Conservation (phyloP, 2,888 invertebrate genomes). For the Chloroclysta siterata region DNA sequence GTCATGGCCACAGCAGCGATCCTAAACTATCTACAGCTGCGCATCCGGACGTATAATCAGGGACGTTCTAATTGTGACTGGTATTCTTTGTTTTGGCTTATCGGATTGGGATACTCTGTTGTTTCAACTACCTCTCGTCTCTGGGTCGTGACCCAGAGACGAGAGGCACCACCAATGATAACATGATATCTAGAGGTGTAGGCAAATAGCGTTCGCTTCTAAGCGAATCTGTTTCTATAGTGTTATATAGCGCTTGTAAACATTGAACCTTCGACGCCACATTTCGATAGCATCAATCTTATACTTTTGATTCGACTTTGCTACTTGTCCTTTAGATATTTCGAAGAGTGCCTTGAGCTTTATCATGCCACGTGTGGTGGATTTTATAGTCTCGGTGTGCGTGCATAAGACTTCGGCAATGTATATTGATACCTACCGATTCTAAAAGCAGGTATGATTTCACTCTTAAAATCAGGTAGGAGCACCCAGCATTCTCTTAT, state of each 20-base stretch:
- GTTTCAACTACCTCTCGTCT: neutral
- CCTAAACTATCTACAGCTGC: slow-evolving; percentile 6
- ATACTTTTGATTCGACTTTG: neutral
- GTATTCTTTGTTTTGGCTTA: slow-evolving; percentile 5
- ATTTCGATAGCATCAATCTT: too few relatives aligned
- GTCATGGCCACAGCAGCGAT: slow-evolving; percentile 18
- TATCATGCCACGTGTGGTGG: neutral
- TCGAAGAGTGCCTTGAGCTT: neutral
- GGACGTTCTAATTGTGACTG: slow-evolving; percentile 12
- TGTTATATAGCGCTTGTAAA: too few relatives aligned
- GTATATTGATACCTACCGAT: neutral
- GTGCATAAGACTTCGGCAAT: too few relatives aligned
- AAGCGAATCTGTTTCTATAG: neutral
- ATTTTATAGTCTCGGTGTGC: neutral
- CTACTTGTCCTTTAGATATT: neutral
- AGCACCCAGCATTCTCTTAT: too few relatives aligned
- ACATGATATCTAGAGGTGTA: neutral
- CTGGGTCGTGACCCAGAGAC: slow-evolving; percentile 11
- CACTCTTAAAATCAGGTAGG: neutral
- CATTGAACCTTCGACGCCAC: too few relatives aligned
- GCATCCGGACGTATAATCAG: slow-evolving; percentile 17
- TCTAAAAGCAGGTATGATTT: neutral
- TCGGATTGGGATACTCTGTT: neutral
- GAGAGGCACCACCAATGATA: too few relatives aligned
- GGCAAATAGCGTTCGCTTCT: neutral